Evolutionary conservation across 2,888 invertebrate species (phyloP).

Genomic region (Diadromus collaris): DNA sequence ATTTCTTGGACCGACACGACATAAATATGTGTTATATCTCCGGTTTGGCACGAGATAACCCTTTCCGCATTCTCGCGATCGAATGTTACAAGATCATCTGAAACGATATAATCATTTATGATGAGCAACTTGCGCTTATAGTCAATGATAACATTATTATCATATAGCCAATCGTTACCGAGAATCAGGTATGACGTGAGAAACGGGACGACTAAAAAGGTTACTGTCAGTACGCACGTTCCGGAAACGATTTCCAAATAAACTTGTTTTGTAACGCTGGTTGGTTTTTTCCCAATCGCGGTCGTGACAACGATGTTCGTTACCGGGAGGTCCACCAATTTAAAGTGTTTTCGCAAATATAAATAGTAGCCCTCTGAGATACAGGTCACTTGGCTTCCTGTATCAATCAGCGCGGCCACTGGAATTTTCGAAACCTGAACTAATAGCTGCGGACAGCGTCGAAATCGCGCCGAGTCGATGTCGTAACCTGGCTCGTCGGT

Average conservation of each 20-base stretch:
- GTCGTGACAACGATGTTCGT: conserved; percentile 49
- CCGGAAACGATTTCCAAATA: conserved; percentile 36
- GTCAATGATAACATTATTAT: conserved; percentile 21
- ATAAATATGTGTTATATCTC: conserved; percentile 36
- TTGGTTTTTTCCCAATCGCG: conserved; percentile 53
- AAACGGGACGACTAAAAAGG: conserved; percentile 41
- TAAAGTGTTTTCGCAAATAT: conserved; percentile 26
- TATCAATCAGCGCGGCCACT: conserved; percentile 53
- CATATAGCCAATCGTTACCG: conserved; percentile 54
- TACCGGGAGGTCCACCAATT: conserved; percentile 48
- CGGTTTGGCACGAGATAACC: not conserved
- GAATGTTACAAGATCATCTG: not conserved
- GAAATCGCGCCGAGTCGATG: not conserved
- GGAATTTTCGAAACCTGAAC: conserved; percentile 31
- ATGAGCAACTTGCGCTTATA: conserved; percentile 7
- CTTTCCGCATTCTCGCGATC: conserved; percentile 1
- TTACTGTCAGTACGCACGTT: not conserved
- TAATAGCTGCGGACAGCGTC: conserved; percentile 41
- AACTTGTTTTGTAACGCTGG: conserved; percentile 53
- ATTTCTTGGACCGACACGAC: conserved; percentile 4
- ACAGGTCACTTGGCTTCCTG: conserved; percentile 61
- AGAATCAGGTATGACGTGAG: conserved; percentile 45
- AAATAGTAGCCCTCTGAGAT: conserved; percentile 51
- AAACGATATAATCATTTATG: conserved; percentile 5
- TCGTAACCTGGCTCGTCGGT: not conserved